Evolutionary conservation across 2,888 invertebrate genomes (phyloP).

Genomic region (Macrosiphum euphorbiae): DNA sequence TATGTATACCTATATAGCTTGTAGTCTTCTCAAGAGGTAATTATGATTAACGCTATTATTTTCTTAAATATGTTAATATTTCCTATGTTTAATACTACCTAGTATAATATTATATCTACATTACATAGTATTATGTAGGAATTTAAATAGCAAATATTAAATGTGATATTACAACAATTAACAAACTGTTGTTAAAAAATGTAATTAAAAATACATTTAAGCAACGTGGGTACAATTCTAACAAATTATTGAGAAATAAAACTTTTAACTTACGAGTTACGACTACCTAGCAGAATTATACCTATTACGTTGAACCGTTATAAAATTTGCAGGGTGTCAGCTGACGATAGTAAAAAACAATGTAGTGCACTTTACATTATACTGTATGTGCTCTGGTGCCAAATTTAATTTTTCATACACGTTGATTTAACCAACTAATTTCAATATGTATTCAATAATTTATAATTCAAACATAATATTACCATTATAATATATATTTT

Average conservation of each 20-base stretch:
- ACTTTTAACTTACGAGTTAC: background rate
- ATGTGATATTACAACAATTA: conserved; percentile 6
- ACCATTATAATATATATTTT: background rate
- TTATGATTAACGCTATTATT: background rate
- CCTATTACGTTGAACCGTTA: background rate
- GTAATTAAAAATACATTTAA: background rate
- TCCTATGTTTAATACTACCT: background rate
- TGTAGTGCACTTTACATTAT: background rate
- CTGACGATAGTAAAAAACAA: background rate
- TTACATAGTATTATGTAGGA: background rate
- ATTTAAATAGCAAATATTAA: background rate
- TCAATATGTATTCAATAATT: background rate
- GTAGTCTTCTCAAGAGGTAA: conserved; percentile 21
- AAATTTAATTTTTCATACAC: background rate
- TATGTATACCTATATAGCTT: background rate
- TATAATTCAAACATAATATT: background rate
- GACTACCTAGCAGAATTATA: background rate
- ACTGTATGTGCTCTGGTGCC: background rate
- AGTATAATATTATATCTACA: background rate
- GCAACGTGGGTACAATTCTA: background rate
- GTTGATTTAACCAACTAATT: background rate
- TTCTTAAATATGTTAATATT: conserved; percentile 4
- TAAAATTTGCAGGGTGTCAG: background rate
- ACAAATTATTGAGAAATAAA: background rate
- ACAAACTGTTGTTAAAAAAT: conserved; percentile 1